Conservation (phyloP, 2,797 vertebrate species). For the Coluber constrictor region DNA sequence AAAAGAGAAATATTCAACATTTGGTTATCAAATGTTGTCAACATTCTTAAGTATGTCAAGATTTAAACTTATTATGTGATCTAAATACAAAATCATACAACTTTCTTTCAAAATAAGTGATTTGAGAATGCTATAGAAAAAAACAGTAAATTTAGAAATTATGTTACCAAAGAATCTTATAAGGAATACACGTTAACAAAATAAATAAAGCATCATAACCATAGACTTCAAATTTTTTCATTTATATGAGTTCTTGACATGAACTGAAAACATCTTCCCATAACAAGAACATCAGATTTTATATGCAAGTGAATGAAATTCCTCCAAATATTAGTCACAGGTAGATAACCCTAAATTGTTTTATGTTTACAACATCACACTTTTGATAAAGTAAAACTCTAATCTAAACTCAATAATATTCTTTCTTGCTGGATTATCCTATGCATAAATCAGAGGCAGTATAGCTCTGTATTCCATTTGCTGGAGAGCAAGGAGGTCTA, state of each 20-base stretch:
- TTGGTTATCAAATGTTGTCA: background rate
- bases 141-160: background rate
- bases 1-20: background rate
- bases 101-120: background rate
- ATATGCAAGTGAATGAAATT: background rate
- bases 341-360: background rate
- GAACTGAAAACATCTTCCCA: background rate
- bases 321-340: background rate
- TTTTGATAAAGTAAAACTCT: background rate
- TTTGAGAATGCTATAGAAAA: background rate
- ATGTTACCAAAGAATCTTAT: background rate
- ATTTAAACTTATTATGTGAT: background rate
- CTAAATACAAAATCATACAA: background rate
- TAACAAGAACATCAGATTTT: background rate
- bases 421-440: background rate
- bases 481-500: background rate
- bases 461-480: background rate
- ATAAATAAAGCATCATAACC: background rate
- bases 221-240: background rate
- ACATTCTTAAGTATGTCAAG: background rate
- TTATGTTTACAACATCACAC: background rate
- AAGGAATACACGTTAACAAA: background rate
- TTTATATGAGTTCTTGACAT: background rate
- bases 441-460: background rate
- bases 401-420: background rate